Percentiles rank a stretch among this genome's conserved stretches.
Conservation (phyloP, 2,113 vertebrate genomes). For the Oncorhynchus masou region DNA sequence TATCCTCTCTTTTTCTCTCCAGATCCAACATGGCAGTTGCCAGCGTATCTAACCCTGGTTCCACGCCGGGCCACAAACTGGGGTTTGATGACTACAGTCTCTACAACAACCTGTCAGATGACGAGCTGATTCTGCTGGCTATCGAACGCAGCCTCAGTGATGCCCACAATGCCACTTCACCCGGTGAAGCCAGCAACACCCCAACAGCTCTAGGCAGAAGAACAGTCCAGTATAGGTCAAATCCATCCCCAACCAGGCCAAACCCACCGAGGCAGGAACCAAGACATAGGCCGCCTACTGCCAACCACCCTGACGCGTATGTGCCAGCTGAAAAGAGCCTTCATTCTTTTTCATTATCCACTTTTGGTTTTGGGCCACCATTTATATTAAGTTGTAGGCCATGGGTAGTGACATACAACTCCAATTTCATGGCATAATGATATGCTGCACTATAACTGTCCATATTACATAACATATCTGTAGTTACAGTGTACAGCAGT, state of each 20-base stretch:
- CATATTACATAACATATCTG: too few relatives aligned
- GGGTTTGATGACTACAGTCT: slow-evolving; percentile 86
- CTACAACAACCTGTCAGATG: slow-evolving; percentile 85
- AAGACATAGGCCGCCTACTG: neutral
- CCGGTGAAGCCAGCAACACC: slow-evolving; percentile 40
- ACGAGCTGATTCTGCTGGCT: slow-evolving; percentile 88
- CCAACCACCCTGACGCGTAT: slow-evolving; percentile 50
- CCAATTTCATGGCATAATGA: neutral
- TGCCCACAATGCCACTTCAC: slow-evolving; percentile 16
- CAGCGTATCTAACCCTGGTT: slow-evolving; percentile 23
- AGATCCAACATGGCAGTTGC: slow-evolving; percentile 51
- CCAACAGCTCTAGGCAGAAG: slow-evolving; percentile 3
- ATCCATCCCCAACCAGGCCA: neutral
- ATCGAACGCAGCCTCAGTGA: slow-evolving; percentile 87
- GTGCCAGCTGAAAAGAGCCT: slow-evolving; percentile 12
- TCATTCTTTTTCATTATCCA: too few relatives aligned
- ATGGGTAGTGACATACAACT: too few relatives aligned
- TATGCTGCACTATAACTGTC: neutral
- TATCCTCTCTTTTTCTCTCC: neutral
- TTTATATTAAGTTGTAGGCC: too few relatives aligned
- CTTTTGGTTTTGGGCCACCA: too few relatives aligned
- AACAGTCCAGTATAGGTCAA: neutral
- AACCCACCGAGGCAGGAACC: neutral
- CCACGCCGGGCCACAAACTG: slow-evolving; percentile 24
- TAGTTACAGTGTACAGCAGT: too few relatives aligned